Evolutionary conservation across 2,888 invertebrate species (phyloP).

Genomic region (Cantharis lateralis): DNA sequence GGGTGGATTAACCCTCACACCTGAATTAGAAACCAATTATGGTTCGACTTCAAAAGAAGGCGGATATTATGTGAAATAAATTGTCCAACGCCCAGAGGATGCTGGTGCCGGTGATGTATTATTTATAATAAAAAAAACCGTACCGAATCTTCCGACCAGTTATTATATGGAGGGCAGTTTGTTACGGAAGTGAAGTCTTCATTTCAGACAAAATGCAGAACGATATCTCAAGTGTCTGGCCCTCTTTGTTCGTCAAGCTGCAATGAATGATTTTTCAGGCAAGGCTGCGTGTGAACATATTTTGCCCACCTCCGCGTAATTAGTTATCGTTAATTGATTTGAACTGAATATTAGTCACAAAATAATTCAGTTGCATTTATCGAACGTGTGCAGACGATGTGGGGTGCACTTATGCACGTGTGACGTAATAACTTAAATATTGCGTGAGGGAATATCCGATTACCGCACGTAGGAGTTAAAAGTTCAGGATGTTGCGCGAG

Average conservation of each 20-base stretch:
- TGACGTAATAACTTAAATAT: slow-evolving; percentile 3
- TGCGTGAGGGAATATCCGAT: slow-evolving; percentile 11
- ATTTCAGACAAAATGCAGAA: background rate
- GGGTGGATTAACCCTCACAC: background rate
- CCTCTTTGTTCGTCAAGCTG: background rate
- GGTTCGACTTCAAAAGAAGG: background rate
- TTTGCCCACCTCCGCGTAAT: background rate
- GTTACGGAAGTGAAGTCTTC: background rate
- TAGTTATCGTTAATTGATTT: background rate
- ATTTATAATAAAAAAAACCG: background rate
- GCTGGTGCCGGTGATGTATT: background rate
- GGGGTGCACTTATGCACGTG: slow-evolving; percentile 3
- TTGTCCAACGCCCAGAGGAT: background rate
- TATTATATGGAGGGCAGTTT: background rate
- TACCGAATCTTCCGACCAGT: background rate
- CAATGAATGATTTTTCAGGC: background rate
- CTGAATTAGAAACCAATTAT: background rate
- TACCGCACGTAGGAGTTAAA: slow-evolving; percentile 8
- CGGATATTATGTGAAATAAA: background rate
- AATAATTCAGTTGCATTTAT: background rate
- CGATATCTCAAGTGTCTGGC: background rate
- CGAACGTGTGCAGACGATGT: background rate
- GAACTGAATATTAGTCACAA: background rate
- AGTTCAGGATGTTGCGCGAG: background rate
- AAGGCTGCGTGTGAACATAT: background rate